Evolutionary conservation across 2,888 invertebrate species (phyloP).

Genomic region (Ectropis crepuscularia): DNA sequence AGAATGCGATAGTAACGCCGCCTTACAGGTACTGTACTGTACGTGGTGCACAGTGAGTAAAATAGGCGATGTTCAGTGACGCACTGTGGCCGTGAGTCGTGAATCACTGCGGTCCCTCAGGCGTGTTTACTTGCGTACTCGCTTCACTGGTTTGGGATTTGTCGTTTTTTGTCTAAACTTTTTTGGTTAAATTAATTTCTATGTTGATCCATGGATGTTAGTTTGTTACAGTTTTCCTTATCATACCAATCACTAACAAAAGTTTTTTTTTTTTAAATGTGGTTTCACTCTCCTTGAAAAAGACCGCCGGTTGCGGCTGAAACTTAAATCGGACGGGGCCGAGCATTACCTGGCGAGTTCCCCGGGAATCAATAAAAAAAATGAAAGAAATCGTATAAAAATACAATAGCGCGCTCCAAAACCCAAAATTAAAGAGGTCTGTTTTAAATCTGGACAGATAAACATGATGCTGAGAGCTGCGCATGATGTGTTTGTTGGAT

Average conservation of each 20-base stretch:
- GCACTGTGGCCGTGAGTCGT: constrained; percentile 56
- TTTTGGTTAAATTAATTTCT: constrained; percentile 35
- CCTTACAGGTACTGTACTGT: constrained; percentile 33
- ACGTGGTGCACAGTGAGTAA: constrained; percentile 49
- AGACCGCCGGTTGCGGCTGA: too few species aligned
- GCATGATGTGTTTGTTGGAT: too few species aligned
- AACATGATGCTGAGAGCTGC: too few species aligned
- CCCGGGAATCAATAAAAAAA: too few species aligned
- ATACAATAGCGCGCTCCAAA: too few species aligned
- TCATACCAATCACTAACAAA: neutral
- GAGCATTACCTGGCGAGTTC: too few species aligned
- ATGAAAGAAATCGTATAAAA: too few species aligned
- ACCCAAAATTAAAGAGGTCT: too few species aligned
- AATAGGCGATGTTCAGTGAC: constrained; percentile 72
- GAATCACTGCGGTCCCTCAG: constrained; percentile 67
- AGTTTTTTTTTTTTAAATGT: neutral
- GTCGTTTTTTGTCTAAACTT: constrained; percentile 37
- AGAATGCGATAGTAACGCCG: too few species aligned
- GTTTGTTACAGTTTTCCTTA: neutral
- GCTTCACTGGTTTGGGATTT: constrained; percentile 70
- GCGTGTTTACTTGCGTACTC: constrained; percentile 75
- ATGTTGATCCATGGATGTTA: constrained; percentile 37
- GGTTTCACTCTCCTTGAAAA: neutral
- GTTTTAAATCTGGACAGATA: too few species aligned
- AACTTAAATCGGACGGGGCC: too few species aligned